Conservation (phyloP, 2,797 vertebrate species). For the Labroides dimidiatus region DNA sequence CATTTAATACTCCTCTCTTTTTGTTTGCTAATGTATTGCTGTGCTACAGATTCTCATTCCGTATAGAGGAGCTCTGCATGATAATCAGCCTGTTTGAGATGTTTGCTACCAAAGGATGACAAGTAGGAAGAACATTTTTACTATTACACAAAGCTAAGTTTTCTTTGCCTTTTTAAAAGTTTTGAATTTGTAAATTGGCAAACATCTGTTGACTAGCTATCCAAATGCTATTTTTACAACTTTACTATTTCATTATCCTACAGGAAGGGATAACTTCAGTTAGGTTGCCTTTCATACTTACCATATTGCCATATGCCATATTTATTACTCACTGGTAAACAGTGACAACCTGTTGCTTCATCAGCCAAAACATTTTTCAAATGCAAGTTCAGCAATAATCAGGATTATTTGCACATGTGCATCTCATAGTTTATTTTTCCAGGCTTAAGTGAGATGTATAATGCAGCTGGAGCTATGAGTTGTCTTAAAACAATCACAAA, state of each 20-base stretch:
- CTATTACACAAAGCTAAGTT: no score
- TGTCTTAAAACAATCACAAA: conserved; percentile 15
- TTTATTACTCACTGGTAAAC: conserved; percentile 1
- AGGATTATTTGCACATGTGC: background rate
- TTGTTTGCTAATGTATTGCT: background rate
- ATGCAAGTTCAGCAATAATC: background rate
- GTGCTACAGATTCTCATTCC: conserved; percentile 18
- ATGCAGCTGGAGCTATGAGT: conserved; percentile 4
- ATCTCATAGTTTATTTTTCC: background rate
- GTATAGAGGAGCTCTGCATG: conserved; percentile 9
- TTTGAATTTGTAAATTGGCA: no score
- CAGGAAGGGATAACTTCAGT: background rate
- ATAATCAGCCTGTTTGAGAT: conserved; percentile 1
- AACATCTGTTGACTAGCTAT: no score
- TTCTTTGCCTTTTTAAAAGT: no score
- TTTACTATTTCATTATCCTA: background rate
- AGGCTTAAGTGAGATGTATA: background rate
- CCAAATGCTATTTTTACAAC: no score
- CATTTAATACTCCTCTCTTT: background rate
- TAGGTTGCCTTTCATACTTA: background rate
- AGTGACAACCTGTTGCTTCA: background rate
- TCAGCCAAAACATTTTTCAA: conserved; percentile 7
- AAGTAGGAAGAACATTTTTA: background rate
- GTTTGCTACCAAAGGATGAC: conserved; percentile 16
- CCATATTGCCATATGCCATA: conserved; percentile 2